Evolutionary conservation across 1,140 invertebrate species (phyloP).

Genomic region (Saccostrea glomerata): DNA sequence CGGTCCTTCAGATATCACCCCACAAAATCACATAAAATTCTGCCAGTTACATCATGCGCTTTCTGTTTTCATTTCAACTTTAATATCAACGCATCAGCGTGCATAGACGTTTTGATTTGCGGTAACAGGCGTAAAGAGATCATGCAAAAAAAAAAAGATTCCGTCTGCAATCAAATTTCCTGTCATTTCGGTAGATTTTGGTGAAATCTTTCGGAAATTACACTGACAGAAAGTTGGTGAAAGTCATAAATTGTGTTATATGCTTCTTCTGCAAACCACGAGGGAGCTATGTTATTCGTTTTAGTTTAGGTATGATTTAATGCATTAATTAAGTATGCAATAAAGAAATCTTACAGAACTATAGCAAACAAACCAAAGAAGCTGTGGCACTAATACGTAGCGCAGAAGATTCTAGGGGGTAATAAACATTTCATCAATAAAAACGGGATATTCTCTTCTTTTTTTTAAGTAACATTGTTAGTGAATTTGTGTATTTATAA

Average conservation of each 20-base stretch:
- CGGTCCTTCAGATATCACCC: neutral
- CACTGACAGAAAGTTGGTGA: neutral
- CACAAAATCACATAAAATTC: slow-evolving; percentile 1
- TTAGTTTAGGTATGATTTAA: too few relatives aligned
- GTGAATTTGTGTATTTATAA: too few relatives aligned
- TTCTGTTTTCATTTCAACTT: slow-evolving; percentile 29
- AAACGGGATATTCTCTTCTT: too few relatives aligned
- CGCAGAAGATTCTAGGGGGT: neutral
- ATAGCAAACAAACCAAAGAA: neutral
- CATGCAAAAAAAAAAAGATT: slow-evolving; percentile 24
- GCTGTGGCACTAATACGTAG: neutral
- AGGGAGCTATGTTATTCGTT: too few relatives aligned
- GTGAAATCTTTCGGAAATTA: neutral
- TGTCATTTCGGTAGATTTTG: neutral
- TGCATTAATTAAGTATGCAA: too few relatives aligned
- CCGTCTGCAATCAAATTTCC: slow-evolving; percentile 18
- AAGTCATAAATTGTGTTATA: neutral
- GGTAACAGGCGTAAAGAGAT: neutral
- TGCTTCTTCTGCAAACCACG: neutral
- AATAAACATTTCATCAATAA: too few relatives aligned
- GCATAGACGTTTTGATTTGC: neutral
- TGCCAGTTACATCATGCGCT: slow-evolving; percentile 25
- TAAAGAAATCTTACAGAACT: too few relatives aligned
- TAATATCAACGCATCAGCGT: slow-evolving; percentile 22
- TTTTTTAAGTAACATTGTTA: too few relatives aligned